phyloP scores from a whole-genome alignment of 2,797 vertebrate species.

The Podargus strigoides region DNA sequence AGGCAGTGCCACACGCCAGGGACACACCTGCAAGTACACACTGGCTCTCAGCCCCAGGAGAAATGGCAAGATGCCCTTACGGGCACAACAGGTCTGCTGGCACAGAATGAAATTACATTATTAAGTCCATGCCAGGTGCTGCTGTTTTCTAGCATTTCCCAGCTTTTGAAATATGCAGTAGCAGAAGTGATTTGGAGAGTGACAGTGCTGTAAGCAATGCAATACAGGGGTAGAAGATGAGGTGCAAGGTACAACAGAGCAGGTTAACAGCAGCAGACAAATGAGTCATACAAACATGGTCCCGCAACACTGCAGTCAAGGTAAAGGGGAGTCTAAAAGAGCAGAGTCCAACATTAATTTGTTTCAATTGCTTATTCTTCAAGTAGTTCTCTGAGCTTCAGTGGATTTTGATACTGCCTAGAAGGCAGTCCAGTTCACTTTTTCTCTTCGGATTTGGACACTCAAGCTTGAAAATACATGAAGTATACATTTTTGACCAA shows the following conservation, averaged over 20 bases:
- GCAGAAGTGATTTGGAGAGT: not conserved
- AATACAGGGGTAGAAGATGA: not conserved
- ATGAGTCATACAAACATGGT: fast-evolving
- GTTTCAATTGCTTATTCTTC: not conserved
- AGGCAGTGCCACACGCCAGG: not conserved
- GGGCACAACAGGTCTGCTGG: not conserved
- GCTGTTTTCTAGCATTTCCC: not conserved
- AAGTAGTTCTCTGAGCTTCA: not conserved
- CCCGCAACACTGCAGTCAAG: not conserved
- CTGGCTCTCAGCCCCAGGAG: too few species aligned
- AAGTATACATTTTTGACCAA: not conserved
- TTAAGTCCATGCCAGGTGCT: not conserved
- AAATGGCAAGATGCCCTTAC: not conserved
- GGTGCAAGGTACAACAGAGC: not conserved
- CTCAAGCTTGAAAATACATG: not conserved
- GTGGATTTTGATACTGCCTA: not conserved
- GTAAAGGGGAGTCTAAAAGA: not conserved
- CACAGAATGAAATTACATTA: not conserved
- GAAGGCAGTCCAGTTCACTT: not conserved
- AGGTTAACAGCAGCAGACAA: not conserved
- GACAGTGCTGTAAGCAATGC: not conserved
- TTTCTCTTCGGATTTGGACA: not conserved
- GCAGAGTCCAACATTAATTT: not conserved
- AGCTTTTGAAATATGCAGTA: not conserved
- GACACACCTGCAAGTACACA: not conserved